These are phyloP conservation scores for Oncorhynchus nerka DNA, from an alignment of 2,113 vertebrate species.

Conservation along the genomic window DNA sequence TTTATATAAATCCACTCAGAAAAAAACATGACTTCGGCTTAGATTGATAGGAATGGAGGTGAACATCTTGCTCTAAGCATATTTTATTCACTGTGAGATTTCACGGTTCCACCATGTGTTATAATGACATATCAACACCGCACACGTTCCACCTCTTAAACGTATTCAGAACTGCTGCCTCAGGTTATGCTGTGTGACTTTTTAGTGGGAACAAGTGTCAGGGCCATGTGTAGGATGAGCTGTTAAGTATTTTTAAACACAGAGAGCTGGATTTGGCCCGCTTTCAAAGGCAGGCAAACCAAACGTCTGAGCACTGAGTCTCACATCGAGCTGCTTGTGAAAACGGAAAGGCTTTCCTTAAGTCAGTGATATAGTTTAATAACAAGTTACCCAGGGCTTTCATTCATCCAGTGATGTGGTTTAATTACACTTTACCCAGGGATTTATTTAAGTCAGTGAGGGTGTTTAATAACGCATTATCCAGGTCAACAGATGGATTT, in stretches of 20 bases:
- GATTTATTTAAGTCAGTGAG: too few relatives aligned
- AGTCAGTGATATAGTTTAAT: too few relatives aligned
- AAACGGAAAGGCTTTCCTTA: background rate
- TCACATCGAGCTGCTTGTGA: constrained; percentile 49
- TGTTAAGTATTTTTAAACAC: constrained; percentile 64
- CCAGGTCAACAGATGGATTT: too few relatives aligned
- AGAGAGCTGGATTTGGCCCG: constrained; percentile 45
- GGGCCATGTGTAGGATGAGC: constrained; percentile 52
- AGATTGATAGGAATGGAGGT: background rate
- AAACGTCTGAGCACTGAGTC: constrained; percentile 34
- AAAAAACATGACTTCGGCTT: background rate
- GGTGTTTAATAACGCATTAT: too few relatives aligned
- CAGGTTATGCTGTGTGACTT: constrained; percentile 20
- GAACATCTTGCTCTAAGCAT: background rate
- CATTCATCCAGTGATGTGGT: too few relatives aligned
- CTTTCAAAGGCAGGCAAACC: constrained; percentile 46
- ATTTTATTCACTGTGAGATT: background rate
- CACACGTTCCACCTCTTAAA: constrained; percentile 16
- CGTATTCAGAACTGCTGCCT: constrained; percentile 38
- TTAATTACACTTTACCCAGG: too few relatives aligned
- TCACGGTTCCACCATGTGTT: background rate
- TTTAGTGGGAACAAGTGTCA: constrained; percentile 47
- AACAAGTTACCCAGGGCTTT: too few relatives aligned
- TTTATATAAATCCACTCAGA: too few relatives aligned
- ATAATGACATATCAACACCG: constrained; percentile 51